phyloP scores from a whole-genome alignment of 64 coral and sea anemone genomes.

The Dendrophyllia cribrosa region DNA sequence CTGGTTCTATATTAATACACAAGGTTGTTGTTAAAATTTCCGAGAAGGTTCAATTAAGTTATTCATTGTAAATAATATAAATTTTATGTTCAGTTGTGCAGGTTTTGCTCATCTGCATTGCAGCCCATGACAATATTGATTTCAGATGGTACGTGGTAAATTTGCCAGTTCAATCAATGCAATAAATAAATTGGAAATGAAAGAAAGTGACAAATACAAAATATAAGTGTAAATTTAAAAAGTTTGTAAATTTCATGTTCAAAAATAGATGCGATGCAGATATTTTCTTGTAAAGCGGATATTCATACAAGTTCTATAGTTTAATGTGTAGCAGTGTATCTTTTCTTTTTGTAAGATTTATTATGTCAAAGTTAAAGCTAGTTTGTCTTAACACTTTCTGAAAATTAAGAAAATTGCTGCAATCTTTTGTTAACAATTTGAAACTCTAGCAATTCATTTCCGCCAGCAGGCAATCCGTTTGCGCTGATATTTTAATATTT shows the following conservation, averaged over 20 bases:
- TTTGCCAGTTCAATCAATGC: too few relatives aligned
- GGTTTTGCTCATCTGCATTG: neutral
- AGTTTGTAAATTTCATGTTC: too few relatives aligned
- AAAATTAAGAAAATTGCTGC: neutral
- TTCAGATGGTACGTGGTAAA: too few relatives aligned
- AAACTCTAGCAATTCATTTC: neutral
- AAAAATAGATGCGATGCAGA: neutral
- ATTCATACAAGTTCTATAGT: too few relatives aligned
- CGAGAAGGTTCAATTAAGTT: neutral
- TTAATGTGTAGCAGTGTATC: too few relatives aligned
- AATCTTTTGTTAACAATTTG: neutral
- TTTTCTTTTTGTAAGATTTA: neutral
- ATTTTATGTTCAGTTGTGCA: neutral
- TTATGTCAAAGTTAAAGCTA: neutral
- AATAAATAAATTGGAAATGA: too few relatives aligned
- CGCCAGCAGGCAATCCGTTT: neutral
- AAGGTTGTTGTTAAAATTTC: neutral
- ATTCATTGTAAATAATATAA: conserved; percentile 20
- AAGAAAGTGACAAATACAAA: too few relatives aligned
- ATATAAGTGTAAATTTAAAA: too few relatives aligned
- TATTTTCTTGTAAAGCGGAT: neutral
- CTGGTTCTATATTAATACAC: neutral
- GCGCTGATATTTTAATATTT: neutral
- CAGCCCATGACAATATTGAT: too few relatives aligned
- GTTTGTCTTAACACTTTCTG: neutral